Conservation (phyloP, 2,888 invertebrate species). For the Drosophila mimica region DNA sequence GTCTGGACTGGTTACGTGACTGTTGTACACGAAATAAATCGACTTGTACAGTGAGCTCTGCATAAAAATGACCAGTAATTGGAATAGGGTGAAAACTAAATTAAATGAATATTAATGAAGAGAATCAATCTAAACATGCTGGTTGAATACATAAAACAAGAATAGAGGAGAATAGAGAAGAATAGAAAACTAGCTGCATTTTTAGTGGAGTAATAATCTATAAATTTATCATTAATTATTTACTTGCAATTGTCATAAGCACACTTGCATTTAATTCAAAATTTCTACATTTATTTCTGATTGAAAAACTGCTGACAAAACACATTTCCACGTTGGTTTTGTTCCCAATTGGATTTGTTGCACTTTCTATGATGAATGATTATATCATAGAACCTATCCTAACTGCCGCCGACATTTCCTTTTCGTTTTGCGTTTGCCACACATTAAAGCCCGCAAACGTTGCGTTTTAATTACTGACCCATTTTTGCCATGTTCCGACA, state of each 20-base stretch:
- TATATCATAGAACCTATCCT: background rate
- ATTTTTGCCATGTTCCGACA: slow-evolving; percentile 52
- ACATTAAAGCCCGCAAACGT: slow-evolving; percentile 48
- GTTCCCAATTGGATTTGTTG: background rate
- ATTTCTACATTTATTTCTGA: background rate
- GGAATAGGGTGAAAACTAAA: background rate
- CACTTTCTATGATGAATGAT: slow-evolving; percentile 4
- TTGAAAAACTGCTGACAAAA: background rate
- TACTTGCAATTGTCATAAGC: background rate
- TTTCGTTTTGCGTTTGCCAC: slow-evolving; percentile 27
- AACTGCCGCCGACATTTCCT: slow-evolving; percentile 3
- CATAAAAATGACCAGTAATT: background rate
- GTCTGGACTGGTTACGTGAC: slow-evolving; percentile 54
- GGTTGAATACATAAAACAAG: background rate
- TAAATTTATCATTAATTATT: background rate
- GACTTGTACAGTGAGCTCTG: slow-evolving; percentile 10
- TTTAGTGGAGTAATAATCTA: background rate
- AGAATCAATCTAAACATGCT: background rate
- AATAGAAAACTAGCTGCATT: background rate
- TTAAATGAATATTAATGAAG: background rate
- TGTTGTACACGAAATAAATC: slow-evolving; percentile 28
- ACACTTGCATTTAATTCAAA: background rate
- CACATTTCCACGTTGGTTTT: background rate
- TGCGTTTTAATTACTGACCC: slow-evolving; percentile 74
- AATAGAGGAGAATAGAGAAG: no score